phyloP scores from a whole-genome alignment of 2,888 invertebrate genomes.

The Tetanocera ferruginea region DNA sequence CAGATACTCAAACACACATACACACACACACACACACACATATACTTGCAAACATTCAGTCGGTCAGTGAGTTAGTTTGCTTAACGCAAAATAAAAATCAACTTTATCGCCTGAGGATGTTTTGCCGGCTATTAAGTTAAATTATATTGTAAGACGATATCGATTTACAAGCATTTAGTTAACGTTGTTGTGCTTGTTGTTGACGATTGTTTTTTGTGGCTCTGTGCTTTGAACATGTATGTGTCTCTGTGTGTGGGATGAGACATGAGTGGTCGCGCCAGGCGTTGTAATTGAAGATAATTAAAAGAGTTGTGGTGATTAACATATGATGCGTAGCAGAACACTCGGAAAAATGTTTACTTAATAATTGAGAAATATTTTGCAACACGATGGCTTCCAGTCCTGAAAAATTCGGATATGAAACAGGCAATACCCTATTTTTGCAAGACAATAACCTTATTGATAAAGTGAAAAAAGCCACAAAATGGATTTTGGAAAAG shows the following conservation, averaged over 20 bases:
- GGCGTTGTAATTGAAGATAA: conserved; percentile 7
- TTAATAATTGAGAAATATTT: no score
- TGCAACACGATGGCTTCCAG: no score
- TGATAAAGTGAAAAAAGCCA: no score
- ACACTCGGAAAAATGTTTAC: not conserved
- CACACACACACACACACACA: not conserved
- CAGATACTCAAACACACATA: not conserved
- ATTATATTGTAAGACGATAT: conserved; percentile 41
- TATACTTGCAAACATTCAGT: not conserved
- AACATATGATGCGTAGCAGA: not conserved
- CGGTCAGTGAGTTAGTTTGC: conserved; percentile 1
- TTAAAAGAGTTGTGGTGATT: not conserved
- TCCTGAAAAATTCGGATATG: no score
- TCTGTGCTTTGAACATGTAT: not conserved
- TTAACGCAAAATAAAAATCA: not conserved
- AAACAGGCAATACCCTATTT: no score
- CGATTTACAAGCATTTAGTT: conserved; percentile 32
- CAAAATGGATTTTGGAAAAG: no score
- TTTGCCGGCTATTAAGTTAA: conserved; percentile 34
- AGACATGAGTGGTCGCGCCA: not conserved
- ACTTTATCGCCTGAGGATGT: conserved; percentile 26
- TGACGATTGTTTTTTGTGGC: not conserved
- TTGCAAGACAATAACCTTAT: no score
- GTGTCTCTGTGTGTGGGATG: not conserved
- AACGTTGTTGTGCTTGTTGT: conserved; percentile 12